Base-by-base conservation (phyloP, 1,140 invertebrate genomes). In the Drosophila asahinai region DNA sequence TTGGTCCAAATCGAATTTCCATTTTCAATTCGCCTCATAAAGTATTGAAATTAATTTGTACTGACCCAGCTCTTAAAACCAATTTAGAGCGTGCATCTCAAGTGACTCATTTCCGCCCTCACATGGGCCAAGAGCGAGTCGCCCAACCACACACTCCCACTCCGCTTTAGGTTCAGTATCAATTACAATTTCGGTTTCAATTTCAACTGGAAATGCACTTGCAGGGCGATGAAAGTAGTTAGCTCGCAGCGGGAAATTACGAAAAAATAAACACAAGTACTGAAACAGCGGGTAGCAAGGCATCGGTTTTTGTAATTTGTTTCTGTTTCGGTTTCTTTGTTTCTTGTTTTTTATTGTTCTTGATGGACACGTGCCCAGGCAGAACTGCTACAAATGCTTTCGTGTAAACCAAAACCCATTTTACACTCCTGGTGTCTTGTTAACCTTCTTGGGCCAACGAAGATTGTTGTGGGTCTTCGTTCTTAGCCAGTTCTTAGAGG, bases 141-240 rank as follows among this genome's bases (percentile, higher is more conserved):
- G 25, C 30, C 17, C 5, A n/a, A 8, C 1, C 4, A 38, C 38
- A 27, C 51, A 72, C 42, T 33, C 49, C 51, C 49, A 71, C n/a
- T 11, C 27, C 6, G 47, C 65, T 42, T 48, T 17, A 19, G 57
- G 33, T 77, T 42, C 30, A 47, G 61, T 63, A 70, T 68, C 47
- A 55, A 51, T 61, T 77, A 62, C 63, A 57, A 36, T 68, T 75
- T 78, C 25, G 49, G 66, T 75, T 77, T 82, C 65, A 47, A 33
- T 67, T 77, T 80, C 76, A 52, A 59, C 62, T 83, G 17, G 42
- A 65, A 74, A 68, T 83, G 82, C 81, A 83, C 81, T 83, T 83
- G 77, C 71, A 36, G 45, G 40, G 74, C 59, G 54, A 54, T 48
- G 43, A 74, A 86, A 86, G 77, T 64, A 57, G 48, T 71, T 55